Conservation (phyloP, 92 coral and sea anemone genomes). For the Epizoanthus stellaris region DNA sequence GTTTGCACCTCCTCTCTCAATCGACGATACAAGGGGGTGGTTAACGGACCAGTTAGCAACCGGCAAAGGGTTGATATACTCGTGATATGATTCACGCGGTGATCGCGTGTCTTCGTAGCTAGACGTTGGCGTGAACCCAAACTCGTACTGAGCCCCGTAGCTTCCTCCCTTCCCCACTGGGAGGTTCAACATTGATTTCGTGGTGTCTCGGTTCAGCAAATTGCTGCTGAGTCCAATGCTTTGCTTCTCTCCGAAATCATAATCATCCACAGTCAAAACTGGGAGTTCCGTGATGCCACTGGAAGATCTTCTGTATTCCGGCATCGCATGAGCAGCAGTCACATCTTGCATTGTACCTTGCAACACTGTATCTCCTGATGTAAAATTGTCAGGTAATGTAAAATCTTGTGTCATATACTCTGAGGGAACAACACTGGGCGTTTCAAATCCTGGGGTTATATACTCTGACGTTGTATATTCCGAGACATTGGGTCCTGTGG, state of each 20-base stretch:
- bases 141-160: not conserved
- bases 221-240: not conserved
- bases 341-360: not conserved
- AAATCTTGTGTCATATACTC: not conserved
- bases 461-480: not conserved
- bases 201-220: not conserved
- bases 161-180: not conserved
- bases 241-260: conserved; percentile 3
- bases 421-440: not conserved
- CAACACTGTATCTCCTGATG: not conserved
- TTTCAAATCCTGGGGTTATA: not conserved
- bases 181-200: conserved; percentile 16
- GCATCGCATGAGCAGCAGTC: not conserved
- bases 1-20: not conserved
- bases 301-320: not conserved
- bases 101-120: conserved; percentile 18
- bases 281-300: not conserved
- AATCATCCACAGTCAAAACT: conserved; percentile 1
- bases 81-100: conserved; percentile 17
- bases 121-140: conserved; percentile 31
- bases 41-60: not conserved
- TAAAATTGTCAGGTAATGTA: not conserved
- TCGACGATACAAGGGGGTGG: not conserved
- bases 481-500: not conserved
- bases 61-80: conserved; percentile 5